Evolutionary conservation across 2,888 invertebrate species (phyloP).

Genomic region (Drosophila anomalipes): DNA sequence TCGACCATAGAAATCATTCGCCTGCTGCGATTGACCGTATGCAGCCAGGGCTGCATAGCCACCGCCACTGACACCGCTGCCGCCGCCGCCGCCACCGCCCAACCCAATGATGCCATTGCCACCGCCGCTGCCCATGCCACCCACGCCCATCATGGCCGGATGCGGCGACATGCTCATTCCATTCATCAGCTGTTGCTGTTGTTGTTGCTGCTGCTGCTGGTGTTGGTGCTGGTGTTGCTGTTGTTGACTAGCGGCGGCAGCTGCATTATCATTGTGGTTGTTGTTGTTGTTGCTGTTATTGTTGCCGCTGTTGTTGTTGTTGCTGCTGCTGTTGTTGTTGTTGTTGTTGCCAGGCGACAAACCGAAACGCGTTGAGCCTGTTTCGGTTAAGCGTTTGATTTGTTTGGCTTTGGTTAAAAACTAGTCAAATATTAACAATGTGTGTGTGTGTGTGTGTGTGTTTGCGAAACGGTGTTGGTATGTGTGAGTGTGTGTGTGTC

Average conservation of each 20-base stretch:
- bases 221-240: conserved; percentile 64
- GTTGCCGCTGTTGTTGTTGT: conserved; percentile 42
- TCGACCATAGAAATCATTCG: conserved; percentile 85
- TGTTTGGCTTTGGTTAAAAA: conserved; percentile 64
- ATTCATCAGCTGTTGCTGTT: conserved; percentile 72
- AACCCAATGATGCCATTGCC: conserved; percentile 80
- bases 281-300: conserved; percentile 39
- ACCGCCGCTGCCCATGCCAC: conserved; percentile 65
- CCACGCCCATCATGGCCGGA: conserved; percentile 73
- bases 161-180: conserved; percentile 73
- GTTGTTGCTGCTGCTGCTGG: conserved; percentile 69
- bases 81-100: conserved; percentile 76
- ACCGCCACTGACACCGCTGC: conserved; percentile 63
- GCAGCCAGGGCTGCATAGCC: conserved; percentile 71
- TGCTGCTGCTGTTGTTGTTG: conserved; percentile 39
- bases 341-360: conserved; percentile 67
- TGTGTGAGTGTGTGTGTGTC: conserved; percentile 34
- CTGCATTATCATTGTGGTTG: conserved; percentile 63
- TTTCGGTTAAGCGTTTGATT: conserved; percentile 82
- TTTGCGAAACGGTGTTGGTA: conserved; percentile 37
- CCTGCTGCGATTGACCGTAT: conserved; percentile 74
- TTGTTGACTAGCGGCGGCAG: conserved; percentile 57
- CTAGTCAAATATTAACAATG: conserved; percentile 61
- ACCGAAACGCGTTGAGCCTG: conserved; percentile 85
- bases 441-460: conserved; percentile 41